A percentile compares a stretch with the other conserved stretches of the same genome.
These are phyloP conservation scores for Sylvilagus bachmani DNA, from an alignment of 2,113 vertebrate genomes.

Conservation along the genomic window DNA sequence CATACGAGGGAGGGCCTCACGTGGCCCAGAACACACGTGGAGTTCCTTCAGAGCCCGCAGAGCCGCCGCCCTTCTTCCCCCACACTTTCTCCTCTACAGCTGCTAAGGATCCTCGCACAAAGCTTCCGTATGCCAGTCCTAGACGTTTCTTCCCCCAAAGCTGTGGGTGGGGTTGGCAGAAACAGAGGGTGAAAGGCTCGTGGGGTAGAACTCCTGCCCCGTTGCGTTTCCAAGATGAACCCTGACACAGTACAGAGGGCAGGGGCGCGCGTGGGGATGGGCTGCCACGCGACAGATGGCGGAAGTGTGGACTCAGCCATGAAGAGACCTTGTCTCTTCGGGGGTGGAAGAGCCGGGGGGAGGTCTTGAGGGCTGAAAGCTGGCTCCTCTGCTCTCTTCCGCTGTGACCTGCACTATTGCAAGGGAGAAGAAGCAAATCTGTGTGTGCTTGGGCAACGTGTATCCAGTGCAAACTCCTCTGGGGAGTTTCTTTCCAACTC, in stretches of 20 bases:
- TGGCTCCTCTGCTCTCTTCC: background rate
- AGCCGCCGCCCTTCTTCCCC: too few relatives aligned
- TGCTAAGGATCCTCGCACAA: background rate
- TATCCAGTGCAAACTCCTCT: too few relatives aligned
- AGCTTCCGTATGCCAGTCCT: too few relatives aligned
- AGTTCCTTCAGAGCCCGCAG: background rate
- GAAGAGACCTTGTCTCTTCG: background rate
- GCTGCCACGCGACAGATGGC: background rate
- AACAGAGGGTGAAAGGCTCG: background rate
- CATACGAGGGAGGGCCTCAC: background rate
- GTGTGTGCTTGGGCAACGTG: background rate
- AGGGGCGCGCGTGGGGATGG: background rate
- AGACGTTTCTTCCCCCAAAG: background rate
- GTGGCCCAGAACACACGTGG: too few relatives aligned
- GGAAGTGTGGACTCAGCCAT: too few relatives aligned
- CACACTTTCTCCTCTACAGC: accelerated
- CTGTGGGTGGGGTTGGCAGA: background rate
- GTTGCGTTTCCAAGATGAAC: accelerated
- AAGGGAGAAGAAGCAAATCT: accelerated
- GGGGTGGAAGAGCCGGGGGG: background rate
- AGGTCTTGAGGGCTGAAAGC: background rate
- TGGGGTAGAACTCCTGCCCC: accelerated
- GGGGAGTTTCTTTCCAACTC: background rate
- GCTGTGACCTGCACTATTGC: background rate
- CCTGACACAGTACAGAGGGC: accelerated